phyloP scores from a whole-genome alignment of 2,797 vertebrate species.

The Rhabdomys pumilio region DNA sequence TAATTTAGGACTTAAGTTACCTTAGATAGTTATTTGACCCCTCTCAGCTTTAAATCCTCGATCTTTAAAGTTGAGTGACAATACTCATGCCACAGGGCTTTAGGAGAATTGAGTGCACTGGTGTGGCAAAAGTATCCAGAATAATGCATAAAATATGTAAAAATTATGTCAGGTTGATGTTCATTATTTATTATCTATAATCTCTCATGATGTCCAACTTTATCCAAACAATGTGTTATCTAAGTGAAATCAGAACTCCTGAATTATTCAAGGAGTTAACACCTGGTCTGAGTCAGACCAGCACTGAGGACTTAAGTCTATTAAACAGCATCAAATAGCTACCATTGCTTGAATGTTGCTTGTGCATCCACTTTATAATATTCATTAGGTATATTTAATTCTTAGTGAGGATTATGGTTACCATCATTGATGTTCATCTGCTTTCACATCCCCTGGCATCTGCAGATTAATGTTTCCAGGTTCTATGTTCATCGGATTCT shows the following conservation, averaged over 20 bases:
- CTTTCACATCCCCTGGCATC: background rate
- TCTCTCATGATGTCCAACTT: background rate
- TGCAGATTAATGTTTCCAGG: background rate
- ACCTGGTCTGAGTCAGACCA: background rate
- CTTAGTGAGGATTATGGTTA: background rate
- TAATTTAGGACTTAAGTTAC: background rate
- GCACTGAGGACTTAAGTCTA: background rate
- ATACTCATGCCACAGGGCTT: background rate
- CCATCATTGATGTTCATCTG: background rate
- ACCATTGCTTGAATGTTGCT: background rate
- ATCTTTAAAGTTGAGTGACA: background rate
- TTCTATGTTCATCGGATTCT: background rate
- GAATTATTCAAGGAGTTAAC: background rate
- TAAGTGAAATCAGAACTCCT: background rate
- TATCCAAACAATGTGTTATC: background rate
- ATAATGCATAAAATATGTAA: background rate
- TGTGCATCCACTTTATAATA: background rate
- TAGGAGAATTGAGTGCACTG: background rate
- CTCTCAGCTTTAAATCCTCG: background rate
- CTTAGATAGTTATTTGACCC: background rate
- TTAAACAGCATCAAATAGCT: background rate
- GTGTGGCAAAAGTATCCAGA: background rate
- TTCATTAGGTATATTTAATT: background rate
- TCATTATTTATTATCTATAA: background rate
- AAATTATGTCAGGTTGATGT: background rate